These are phyloP conservation scores for Therioaphis trifolii DNA, from an alignment of 2,888 invertebrate genomes.

Conservation along the genomic window DNA sequence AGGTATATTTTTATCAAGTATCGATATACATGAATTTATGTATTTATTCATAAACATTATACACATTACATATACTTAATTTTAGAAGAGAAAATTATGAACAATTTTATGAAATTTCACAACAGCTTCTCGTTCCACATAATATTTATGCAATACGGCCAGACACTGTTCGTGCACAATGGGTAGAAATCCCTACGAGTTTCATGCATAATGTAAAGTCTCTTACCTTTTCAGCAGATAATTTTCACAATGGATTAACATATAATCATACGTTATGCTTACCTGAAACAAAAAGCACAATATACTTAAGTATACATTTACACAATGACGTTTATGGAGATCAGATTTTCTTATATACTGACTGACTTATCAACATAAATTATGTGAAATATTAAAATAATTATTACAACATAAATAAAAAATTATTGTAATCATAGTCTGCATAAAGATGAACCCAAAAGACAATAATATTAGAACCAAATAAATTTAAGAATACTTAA, in stretches of 20 bases:
- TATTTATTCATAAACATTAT: no score
- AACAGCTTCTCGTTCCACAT: not conserved
- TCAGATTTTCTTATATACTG: not conserved
- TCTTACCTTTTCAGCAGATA: conserved; percentile 50
- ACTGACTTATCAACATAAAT: not conserved
- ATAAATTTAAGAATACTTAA: no score
- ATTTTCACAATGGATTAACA: conserved; percentile 40
- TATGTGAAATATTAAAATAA: no score
- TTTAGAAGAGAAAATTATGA: not conserved
- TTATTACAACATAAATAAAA: no score
- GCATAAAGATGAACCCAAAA: no score
- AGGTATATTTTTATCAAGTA: no score
- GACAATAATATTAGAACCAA: no score
- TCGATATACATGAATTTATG: not conserved
- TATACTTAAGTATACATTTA: conserved; percentile 6
- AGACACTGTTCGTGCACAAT: not conserved
- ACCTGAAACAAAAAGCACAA: conserved; percentile 55
- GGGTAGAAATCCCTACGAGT: conserved; percentile 17
- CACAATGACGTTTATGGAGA: not conserved
- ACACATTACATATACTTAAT: not conserved
- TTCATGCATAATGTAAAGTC: conserved; percentile 50
- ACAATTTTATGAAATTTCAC: not conserved
- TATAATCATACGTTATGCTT: conserved; percentile 43
- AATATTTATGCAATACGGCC: not conserved
- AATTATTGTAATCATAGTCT: no score